Conservation (phyloP, 2,797 vertebrate species). For the Eremophila alpestris region DNA sequence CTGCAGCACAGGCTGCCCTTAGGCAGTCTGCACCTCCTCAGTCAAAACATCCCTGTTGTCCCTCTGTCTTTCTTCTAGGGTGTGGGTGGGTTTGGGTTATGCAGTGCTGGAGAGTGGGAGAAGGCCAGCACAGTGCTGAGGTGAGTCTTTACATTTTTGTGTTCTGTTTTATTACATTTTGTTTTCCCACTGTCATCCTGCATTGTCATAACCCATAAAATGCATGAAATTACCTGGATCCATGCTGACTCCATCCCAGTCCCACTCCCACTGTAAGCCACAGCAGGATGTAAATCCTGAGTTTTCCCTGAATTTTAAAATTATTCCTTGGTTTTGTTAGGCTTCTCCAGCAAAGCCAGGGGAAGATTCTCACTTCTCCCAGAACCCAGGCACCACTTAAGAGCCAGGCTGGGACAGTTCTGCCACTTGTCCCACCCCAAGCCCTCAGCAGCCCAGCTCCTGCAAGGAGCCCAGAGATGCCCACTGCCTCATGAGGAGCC, state of each 20-base stretch:
- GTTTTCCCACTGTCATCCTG: background rate
- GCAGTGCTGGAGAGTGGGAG: background rate
- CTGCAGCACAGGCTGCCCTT: background rate
- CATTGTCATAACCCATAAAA: background rate
- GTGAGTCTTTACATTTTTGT: background rate
- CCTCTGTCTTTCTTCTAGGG: background rate
- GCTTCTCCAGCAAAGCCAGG: background rate
- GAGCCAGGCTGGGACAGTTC: background rate
- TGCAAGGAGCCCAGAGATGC: background rate
- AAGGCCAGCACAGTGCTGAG: background rate
- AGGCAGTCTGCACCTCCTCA: background rate
- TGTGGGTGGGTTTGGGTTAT: background rate
- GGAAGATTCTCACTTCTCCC: background rate
- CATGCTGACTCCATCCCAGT: background rate
- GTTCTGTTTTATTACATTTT: background rate
- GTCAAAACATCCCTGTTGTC: background rate
- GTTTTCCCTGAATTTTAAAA: background rate
- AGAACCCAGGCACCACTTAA: background rate
- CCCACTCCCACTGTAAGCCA: background rate
- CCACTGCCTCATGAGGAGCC: background rate
- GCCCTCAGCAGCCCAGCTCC: background rate
- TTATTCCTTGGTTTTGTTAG: background rate
- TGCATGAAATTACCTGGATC: background rate
- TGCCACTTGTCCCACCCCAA: background rate
- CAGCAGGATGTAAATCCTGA: background rate